A percentile compares a stretch with the other conserved stretches of the same genome.
phyloP scores from a whole-genome alignment of 2,888 invertebrate genomes.

The Aphelenchoides bicaudatus region DNA sequence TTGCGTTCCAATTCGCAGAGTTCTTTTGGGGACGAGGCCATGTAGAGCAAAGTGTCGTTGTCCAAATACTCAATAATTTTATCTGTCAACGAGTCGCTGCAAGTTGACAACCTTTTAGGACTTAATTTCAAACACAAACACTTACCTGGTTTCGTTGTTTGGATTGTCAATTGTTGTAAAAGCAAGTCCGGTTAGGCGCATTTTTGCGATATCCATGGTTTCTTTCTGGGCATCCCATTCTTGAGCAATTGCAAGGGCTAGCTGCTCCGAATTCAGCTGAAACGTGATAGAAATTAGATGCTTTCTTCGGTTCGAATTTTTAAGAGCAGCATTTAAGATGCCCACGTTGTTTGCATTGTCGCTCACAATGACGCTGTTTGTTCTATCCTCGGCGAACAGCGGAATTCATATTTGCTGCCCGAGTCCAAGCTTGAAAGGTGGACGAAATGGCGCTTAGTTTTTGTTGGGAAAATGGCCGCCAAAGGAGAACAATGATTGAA shows the following conservation, averaged over 20 bases:
- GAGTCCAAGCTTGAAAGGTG: too few species aligned
- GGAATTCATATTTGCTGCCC: too few species aligned
- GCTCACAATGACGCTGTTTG: constrained; percentile 90
- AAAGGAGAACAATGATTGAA: too few species aligned
- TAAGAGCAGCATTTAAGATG: too few species aligned
- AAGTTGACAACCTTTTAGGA: too few species aligned
- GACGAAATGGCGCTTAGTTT: too few species aligned
- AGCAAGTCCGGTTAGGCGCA: constrained; percentile 75
- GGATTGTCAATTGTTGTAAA: constrained; percentile 91
- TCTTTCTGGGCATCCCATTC: constrained; percentile 89
- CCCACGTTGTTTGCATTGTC: constrained; percentile 93
- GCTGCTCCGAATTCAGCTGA: constrained; percentile 68
- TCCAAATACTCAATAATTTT: constrained; percentile 73
- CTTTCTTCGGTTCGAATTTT: not conserved
- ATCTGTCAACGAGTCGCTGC: too few species aligned
- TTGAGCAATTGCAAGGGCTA: constrained; percentile 85
- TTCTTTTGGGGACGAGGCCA: constrained; percentile 70
- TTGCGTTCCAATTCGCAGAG: constrained; percentile 73
- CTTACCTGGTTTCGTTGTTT: constrained; percentile 69
- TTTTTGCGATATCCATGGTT: constrained; percentile 66
- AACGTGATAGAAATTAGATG: constrained; percentile 19
- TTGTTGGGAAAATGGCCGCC: too few species aligned
- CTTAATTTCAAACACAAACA: too few species aligned
- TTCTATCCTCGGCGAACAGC: too few species aligned
- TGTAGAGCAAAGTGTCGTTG: constrained; percentile 63